A percentile compares a stretch with the other conserved stretches of the same genome.
phyloP scores from a whole-genome alignment of 1,140 invertebrate species.

The Muscidifurax raptorellus region DNA sequence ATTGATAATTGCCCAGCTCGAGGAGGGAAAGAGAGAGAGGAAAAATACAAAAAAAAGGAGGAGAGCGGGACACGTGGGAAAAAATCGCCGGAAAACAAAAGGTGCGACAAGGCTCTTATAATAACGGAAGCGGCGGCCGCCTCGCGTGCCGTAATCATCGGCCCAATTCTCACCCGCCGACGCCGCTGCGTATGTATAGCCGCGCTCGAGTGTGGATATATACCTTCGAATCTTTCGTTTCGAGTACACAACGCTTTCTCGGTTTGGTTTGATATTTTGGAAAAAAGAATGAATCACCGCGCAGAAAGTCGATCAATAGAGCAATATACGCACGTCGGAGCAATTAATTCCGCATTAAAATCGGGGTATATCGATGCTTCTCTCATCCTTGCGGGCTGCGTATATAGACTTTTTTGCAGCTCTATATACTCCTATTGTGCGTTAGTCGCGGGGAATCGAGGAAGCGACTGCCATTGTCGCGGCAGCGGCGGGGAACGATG shows the following conservation, averaged over 20 bases:
- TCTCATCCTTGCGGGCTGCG: slow-evolving; percentile 51
- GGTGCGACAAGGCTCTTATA: background rate
- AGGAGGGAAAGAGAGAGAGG: background rate
- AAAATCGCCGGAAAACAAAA: slow-evolving; percentile 33
- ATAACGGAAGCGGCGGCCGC: slow-evolving; percentile 31
- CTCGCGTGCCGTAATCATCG: slow-evolving; percentile 46
- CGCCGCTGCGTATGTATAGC: background rate
- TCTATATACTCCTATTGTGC: slow-evolving; percentile 20
- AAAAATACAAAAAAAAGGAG: background rate
- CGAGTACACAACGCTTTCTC: background rate
- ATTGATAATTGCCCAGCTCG: slow-evolving; percentile 19
- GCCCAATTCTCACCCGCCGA: slow-evolving; percentile 41
- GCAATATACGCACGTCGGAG: too few species aligned
- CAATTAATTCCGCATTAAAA: slow-evolving; percentile 65
- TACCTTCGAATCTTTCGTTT: background rate
- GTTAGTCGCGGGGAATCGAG: background rate
- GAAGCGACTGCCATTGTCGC: slow-evolving; percentile 48
- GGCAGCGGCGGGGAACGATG: slow-evolving; percentile 26
- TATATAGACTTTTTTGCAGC: slow-evolving; percentile 29
- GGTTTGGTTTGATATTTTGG: slow-evolving; percentile 5
- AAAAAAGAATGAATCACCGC: too few species aligned
- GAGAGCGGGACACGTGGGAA: slow-evolving; percentile 12
- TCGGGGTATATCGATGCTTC: slow-evolving; percentile 52
- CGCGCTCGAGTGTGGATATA: too few species aligned
- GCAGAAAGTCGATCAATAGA: background rate